These are phyloP conservation scores for Drosophila obscura DNA, from an alignment of 1,140 invertebrate species.

Conservation along the genomic window DNA sequence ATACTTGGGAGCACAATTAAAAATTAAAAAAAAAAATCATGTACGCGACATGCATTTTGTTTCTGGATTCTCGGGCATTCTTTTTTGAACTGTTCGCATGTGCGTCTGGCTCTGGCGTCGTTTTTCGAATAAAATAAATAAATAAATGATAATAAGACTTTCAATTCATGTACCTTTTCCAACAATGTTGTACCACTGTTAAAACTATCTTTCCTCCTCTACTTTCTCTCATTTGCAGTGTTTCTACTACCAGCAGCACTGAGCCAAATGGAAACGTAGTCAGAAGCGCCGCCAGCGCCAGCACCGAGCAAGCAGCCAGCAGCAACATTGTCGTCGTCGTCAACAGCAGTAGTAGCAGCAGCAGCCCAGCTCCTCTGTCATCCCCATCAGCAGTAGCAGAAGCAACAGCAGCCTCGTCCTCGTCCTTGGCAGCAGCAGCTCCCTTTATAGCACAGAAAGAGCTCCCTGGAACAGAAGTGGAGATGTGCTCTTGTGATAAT, in stretches of 20 bases:
- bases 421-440: constrained; percentile 17
- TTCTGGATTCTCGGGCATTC: too few relatives aligned
- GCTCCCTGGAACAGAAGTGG: constrained; percentile 14
- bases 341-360: constrained; percentile 34
- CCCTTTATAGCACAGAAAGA: constrained; percentile 8
- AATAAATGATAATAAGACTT: not conserved
- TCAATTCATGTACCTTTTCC: not conserved
- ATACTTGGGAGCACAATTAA: too few relatives aligned
- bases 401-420: constrained; percentile 14
- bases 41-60: too few relatives aligned
- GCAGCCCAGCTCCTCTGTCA: constrained; percentile 2
- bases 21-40: too few relatives aligned
- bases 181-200: constrained; percentile 18
- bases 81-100: too few relatives aligned
- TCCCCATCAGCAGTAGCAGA: constrained; percentile 9
- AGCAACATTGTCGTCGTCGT: constrained; percentile 37
- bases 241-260: constrained; percentile 57
- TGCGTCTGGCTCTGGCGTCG: too few relatives aligned
- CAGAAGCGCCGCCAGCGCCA: constrained; percentile 46
- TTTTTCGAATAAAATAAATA: too few relatives aligned
- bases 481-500: constrained; percentile 56
- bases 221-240: constrained; percentile 39
- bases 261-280: constrained; percentile 47
- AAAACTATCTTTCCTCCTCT: not conserved
- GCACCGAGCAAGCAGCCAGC: constrained; percentile 26